Conservation (phyloP, 2,888 invertebrate species). For the Molorchus minor region DNA sequence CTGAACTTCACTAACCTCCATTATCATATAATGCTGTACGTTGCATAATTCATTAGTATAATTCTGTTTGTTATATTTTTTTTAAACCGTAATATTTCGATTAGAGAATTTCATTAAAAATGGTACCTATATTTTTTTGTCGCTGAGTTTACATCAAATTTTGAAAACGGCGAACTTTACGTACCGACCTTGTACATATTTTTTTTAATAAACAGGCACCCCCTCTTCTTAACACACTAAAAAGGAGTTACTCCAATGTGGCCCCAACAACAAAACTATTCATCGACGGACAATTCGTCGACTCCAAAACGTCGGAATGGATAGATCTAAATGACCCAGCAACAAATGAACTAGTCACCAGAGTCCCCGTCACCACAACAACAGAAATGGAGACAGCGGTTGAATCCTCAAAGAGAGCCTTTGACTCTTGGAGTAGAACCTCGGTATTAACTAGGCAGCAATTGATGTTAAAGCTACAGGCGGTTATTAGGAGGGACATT, state of each 20-base stretch:
- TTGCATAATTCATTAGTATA: too few species aligned
- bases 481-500: conserved; percentile 87
- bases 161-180: too few species aligned
- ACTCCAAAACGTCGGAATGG: conserved; percentile 93
- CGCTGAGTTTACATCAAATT: too few species aligned
- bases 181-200: background rate
- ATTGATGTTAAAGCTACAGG: conserved; percentile 73
- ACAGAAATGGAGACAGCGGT: conserved; percentile 91
- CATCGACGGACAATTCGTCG: conserved; percentile 92
- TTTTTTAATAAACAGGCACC: background rate
- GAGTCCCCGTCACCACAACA: conserved; percentile 89
- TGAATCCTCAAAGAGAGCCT: conserved; percentile 80
- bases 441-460: conserved; percentile 93
- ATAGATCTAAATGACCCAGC: conserved; percentile 96
- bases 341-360: conserved; percentile 82
- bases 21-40: too few species aligned
- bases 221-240: conserved; percentile 3
- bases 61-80: too few species aligned
- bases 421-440: conserved; percentile 85
- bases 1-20: background rate
- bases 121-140: too few species aligned
- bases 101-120: too few species aligned
- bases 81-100: too few species aligned
- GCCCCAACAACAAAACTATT: conserved; percentile 84
- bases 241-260: conserved; percentile 57